These are phyloP conservation scores for Calvadosia cruxmelitensis DNA, from an alignment of 30 jellyfish, hydroid and myxozoan species.

Conservation along the genomic window DNA sequence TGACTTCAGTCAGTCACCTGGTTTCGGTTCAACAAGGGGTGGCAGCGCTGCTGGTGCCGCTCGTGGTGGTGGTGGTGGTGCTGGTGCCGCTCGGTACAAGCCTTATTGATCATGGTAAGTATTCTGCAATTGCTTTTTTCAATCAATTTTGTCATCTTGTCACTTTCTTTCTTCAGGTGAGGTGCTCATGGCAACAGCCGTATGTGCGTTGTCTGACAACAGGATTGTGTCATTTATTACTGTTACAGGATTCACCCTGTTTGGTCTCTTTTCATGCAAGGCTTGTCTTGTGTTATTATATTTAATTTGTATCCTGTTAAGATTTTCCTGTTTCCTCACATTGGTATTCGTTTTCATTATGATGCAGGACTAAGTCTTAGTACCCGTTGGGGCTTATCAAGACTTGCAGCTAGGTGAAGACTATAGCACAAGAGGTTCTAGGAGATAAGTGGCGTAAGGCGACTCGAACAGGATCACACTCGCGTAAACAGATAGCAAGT, in stretches of 20 bases:
- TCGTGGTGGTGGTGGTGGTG: constrained; percentile 11
- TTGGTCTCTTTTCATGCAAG: too few relatives aligned
- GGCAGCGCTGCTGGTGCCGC: constrained; percentile 2
- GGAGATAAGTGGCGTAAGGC: neutral
- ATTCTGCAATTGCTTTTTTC: too few relatives aligned
- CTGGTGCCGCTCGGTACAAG: constrained; percentile 3
- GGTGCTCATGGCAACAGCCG: too few relatives aligned
- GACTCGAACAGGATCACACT: neutral
- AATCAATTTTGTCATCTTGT: too few relatives aligned
- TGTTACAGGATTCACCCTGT: too few relatives aligned
- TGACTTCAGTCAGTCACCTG: neutral
- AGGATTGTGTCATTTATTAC: too few relatives aligned
- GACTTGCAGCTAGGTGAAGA: constrained; percentile 1
- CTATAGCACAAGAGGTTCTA: neutral
- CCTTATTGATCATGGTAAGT: neutral
- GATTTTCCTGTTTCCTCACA: too few relatives aligned
- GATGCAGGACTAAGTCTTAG: neutral
- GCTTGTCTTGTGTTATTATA: too few relatives aligned
- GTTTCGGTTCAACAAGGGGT: neutral
- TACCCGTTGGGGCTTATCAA: neutral
- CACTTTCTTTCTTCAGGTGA: too few relatives aligned
- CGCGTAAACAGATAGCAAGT: neutral
- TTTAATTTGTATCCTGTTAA: too few relatives aligned
- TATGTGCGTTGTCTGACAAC: too few relatives aligned
- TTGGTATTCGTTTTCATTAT: neutral